Conservation (phyloP, 1,140 invertebrate species). For the Diorhabda elongata region DNA sequence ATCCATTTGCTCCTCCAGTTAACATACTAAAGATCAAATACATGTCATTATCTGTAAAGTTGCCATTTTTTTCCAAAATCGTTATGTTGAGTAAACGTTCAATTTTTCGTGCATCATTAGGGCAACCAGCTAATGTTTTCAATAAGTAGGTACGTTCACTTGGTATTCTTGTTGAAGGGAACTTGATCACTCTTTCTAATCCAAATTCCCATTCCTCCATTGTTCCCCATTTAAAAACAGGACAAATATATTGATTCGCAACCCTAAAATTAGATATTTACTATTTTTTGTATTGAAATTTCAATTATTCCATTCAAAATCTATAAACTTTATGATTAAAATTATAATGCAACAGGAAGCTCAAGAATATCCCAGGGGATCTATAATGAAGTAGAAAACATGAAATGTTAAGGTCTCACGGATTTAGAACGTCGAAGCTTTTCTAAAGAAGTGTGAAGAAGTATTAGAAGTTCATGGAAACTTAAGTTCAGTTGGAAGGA, state of each 20-base stretch:
- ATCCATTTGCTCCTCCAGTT: conserved; percentile 60
- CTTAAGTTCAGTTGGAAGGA: too few relatives aligned
- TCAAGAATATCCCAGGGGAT: too few relatives aligned
- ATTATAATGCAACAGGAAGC: too few relatives aligned
- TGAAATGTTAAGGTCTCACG: too few relatives aligned
- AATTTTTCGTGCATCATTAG: conserved; percentile 62
- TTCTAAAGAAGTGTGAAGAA: too few relatives aligned
- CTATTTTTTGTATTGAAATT: too few relatives aligned
- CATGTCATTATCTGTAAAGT: conserved; percentile 68
- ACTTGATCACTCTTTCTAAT: conserved; percentile 66
- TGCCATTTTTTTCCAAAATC: conserved; percentile 60
- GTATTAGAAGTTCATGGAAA: too few relatives aligned
- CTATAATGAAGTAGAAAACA: too few relatives aligned
- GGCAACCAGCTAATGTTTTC: conserved; percentile 71
- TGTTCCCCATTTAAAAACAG: conserved; percentile 72
- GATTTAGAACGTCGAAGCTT: too few relatives aligned
- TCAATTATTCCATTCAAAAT: too few relatives aligned
- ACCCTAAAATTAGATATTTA: conserved; percentile 51
- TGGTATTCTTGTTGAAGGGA: conserved; percentile 60
- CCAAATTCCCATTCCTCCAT: conserved; percentile 75
- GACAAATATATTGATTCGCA: conserved; percentile 67
- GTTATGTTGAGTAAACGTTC: conserved; percentile 63
- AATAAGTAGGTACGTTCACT: conserved; percentile 70
- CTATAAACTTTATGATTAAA: too few relatives aligned
- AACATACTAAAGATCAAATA: conserved; percentile 69